Conservation (phyloP, 92 coral and sea anemone genomes). For the Nematostella vectensis region DNA sequence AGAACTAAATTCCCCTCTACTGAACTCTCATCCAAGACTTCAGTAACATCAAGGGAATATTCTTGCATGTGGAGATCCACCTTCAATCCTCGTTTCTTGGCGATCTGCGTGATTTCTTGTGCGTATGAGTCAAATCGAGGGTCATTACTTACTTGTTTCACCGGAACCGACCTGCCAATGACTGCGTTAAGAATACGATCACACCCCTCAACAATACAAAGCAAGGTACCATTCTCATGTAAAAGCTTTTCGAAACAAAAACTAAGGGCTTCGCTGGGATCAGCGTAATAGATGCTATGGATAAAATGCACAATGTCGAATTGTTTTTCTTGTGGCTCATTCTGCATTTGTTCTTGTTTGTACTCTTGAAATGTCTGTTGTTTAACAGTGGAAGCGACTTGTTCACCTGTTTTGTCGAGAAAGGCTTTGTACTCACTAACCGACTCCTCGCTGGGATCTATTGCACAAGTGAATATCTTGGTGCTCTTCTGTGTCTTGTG, state of each 20-base stretch:
- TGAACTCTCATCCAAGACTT: neutral
- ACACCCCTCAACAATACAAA: too few relatives aligned
- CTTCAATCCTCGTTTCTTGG: neutral
- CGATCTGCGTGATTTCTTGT: neutral
- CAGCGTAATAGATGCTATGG: conserved; percentile 25
- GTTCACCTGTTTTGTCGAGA: too few relatives aligned
- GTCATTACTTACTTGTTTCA: neutral
- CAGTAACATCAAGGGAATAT: neutral
- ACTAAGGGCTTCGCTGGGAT: conserved; percentile 6
- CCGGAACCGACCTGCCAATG: neutral
- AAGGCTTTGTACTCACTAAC: neutral
- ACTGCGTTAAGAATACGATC: too few relatives aligned
- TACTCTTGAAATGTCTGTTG: conserved; percentile 23
- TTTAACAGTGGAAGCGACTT: conserved; percentile 5
- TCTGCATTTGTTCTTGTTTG: neutral
- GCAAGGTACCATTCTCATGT: conserved; percentile 5
- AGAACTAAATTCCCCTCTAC: conserved; percentile 2
- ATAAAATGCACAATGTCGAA: conserved; percentile 34
- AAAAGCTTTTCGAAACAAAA: conserved; percentile 27
- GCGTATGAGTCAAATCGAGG: too few relatives aligned
- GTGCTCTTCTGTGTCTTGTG: neutral
- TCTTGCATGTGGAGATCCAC: too few relatives aligned
- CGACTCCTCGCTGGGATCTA: too few relatives aligned
- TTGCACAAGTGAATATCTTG: conserved; percentile 18
- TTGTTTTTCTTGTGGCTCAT: neutral